Evolutionary conservation across 1,140 invertebrate species (phyloP).

Genomic region (Penaeus chinensis): DNA sequence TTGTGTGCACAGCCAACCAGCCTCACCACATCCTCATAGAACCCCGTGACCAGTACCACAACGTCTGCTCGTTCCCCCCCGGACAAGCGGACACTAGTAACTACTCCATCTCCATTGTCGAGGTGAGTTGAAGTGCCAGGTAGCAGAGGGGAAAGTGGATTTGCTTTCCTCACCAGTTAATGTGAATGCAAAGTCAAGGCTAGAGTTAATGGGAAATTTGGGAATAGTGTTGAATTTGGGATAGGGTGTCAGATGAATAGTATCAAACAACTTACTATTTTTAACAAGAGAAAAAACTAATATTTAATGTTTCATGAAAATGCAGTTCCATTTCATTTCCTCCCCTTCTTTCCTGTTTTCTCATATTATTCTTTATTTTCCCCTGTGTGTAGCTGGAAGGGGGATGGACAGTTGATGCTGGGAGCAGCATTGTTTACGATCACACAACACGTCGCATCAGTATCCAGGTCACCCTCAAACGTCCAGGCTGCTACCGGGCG

Average conservation of each 20-base stretch:
- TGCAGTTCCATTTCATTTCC: too few relatives aligned
- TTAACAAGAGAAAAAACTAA: too few relatives aligned
- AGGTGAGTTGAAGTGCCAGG: constrained; percentile 64
- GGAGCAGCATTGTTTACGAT: constrained; percentile 72
- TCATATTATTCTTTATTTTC: too few relatives aligned
- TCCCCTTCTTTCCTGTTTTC: too few relatives aligned
- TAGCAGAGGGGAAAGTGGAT: neutral
- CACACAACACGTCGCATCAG: constrained; percentile 75
- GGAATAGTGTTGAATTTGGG: too few relatives aligned
- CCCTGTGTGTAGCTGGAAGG: constrained; percentile 29
- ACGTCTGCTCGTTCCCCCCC: constrained; percentile 78
- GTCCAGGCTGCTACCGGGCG: constrained; percentile 84
- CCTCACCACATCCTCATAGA: constrained; percentile 86
- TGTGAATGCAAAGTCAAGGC: too few relatives aligned
- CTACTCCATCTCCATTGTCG: constrained; percentile 70
- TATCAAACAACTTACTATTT: too few relatives aligned
- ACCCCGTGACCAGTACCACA: constrained; percentile 89
- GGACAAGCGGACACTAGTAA: constrained; percentile 78
- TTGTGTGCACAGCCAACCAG: constrained; percentile 82
- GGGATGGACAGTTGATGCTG: constrained; percentile 48
- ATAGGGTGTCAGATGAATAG: too few relatives aligned
- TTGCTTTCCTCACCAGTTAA: neutral
- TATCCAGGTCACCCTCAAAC: constrained; percentile 77
- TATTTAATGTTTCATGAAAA: too few relatives aligned
- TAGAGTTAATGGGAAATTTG: too few relatives aligned